These are phyloP conservation scores for Achatina immaculata DNA, from an alignment of 1,140 invertebrate species.

Conservation along the genomic window DNA sequence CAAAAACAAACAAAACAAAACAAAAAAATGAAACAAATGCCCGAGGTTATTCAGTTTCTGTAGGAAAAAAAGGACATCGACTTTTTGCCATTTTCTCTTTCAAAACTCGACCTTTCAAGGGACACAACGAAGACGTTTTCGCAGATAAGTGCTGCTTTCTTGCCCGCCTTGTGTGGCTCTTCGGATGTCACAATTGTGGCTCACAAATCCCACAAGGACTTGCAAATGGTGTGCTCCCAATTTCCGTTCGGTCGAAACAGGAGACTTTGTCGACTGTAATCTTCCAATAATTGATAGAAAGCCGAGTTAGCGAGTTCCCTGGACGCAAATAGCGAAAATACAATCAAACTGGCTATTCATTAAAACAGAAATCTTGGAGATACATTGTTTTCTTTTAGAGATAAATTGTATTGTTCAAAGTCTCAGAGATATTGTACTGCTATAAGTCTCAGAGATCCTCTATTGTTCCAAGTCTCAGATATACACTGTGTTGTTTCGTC, in stretches of 20 bases:
- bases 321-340: not conserved
- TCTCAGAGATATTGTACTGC: too few relatives aligned
- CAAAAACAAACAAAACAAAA: too few relatives aligned
- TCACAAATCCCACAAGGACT: constrained; percentile 23
- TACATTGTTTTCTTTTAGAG: not conserved
- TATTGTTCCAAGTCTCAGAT: too few relatives aligned
- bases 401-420: too few relatives aligned
- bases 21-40: too few relatives aligned
- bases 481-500: too few relatives aligned
- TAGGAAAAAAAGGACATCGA: too few relatives aligned
- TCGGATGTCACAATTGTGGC: not conserved
- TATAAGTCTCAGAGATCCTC: too few relatives aligned
- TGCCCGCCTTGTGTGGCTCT: not conserved
- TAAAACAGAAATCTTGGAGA: not conserved
- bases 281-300: constrained; percentile 26
- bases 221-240: constrained; percentile 20
- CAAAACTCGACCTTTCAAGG: not conserved
- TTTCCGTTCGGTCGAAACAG: constrained; percentile 8
- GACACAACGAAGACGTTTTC: not conserved
- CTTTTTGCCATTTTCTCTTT: too few relatives aligned
- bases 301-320: not conserved
- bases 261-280: not conserved
- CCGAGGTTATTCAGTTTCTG: too few relatives aligned
- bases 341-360: not conserved
- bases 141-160: not conserved